Conservation (phyloP, 2,888 invertebrate genomes). For the Drosophila suboccidentalis region DNA sequence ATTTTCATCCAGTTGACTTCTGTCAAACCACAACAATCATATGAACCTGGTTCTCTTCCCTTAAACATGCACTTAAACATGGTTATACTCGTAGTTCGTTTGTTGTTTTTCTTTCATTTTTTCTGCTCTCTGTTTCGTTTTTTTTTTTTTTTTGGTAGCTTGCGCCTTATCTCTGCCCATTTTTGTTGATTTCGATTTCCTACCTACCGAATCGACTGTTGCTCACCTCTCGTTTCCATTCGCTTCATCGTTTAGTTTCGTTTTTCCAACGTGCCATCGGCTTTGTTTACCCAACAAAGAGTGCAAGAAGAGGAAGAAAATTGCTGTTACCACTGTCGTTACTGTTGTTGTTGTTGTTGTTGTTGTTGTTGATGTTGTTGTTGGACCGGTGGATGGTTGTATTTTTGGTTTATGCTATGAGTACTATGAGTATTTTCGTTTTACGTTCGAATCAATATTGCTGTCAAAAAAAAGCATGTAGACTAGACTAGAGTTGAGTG, state of each 20-base stretch:
- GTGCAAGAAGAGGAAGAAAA: conserved; percentile 34
- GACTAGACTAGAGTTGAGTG: conserved; percentile 1
- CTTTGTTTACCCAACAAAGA: conserved; percentile 77
- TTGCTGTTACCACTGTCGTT: conserved; percentile 1
- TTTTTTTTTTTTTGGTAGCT: conserved; percentile 50
- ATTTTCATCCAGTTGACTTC: conserved; percentile 17
- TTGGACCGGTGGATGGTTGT: conserved; percentile 23
- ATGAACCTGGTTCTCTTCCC: conserved; percentile 4
- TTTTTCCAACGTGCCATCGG: conserved; percentile 47
- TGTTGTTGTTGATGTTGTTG: conserved; percentile 33
- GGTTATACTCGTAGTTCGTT: conserved; percentile 21
- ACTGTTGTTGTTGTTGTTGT: conserved; percentile 29
- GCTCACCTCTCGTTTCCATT: conserved; percentile 62
- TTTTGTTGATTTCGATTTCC: conserved; percentile 60
- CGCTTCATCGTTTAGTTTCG: conserved; percentile 43
- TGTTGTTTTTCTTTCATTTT: conserved; percentile 17
- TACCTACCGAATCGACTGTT: conserved; percentile 46
- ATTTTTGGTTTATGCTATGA: conserved; percentile 25
- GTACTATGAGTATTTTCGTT: conserved; percentile 31
- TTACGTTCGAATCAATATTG: conserved; percentile 77
- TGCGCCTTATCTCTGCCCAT: conserved; percentile 54
- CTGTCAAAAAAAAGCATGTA: conserved; percentile 66
- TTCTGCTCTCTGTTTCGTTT: conserved; percentile 12
- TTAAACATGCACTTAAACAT: neutral
- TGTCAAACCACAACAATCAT: conserved; percentile 36